These are phyloP conservation scores for Laterallus jamaicensis DNA, from an alignment of 2,113 vertebrate genomes.

Conservation along the genomic window DNA sequence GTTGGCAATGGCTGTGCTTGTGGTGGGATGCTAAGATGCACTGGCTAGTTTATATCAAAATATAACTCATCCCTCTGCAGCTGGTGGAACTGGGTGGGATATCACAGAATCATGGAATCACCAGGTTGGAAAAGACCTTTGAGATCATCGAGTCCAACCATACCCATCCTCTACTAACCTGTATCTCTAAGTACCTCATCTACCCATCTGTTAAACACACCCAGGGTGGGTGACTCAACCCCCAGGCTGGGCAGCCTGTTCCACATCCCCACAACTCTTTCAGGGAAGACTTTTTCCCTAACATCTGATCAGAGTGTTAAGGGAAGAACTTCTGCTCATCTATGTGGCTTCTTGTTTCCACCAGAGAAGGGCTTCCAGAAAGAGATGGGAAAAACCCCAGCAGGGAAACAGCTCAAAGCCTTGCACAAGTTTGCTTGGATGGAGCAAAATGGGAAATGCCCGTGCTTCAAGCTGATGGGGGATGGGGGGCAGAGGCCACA, in stretches of 20 bases:
- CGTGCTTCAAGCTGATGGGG: background rate
- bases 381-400: background rate
- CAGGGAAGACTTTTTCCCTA: too few relatives aligned
- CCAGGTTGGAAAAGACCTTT: too few relatives aligned
- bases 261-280: too few relatives aligned
- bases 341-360: background rate
- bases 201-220: too few relatives aligned
- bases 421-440: background rate
- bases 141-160: too few relatives aligned
- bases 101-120: rapidly evolving
- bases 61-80: background rate
- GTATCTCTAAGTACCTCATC: too few relatives aligned
- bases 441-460: background rate
- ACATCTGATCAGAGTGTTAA: too few relatives aligned
- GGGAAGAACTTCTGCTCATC: background rate
- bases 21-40: rapidly evolving
- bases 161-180: too few relatives aligned
- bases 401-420: background rate
- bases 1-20: rapidly evolving
- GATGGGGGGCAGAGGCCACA: background rate
- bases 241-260: too few relatives aligned
- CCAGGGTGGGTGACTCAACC: too few relatives aligned
- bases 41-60: background rate
- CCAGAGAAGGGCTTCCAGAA: background rate
- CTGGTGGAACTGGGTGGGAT: background rate